Evolutionary conservation across 2,113 vertebrate genomes (phyloP).

Genomic region (Zingel zingel): DNA sequence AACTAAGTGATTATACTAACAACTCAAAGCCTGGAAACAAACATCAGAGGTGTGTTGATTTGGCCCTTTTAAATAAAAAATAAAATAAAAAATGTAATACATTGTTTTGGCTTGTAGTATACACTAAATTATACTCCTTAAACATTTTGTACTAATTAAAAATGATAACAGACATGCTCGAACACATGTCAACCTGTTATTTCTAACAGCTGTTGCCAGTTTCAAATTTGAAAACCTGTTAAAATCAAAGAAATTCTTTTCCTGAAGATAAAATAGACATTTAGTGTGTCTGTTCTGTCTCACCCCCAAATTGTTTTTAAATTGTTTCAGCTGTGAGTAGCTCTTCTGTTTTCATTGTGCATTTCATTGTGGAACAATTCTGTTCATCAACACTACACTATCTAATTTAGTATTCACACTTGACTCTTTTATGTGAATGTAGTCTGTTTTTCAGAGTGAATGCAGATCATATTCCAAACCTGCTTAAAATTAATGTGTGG

Average conservation of each 20-base stretch:
- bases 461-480: not conserved
- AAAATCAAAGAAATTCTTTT: not conserved
- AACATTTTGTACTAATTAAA: not conserved
- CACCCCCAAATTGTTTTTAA: not conserved
- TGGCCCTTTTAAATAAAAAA: not conserved
- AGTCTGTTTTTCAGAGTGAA: not conserved
- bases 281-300: not conserved
- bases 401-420: not conserved
- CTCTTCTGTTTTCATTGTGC: not conserved
- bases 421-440: not conserved
- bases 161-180: not conserved
- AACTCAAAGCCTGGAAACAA: slow-evolving; percentile 3
- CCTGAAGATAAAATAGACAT: not conserved
- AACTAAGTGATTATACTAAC: slow-evolving; percentile 17
- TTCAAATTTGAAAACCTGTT: not conserved
- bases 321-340: not conserved
- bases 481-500: not conserved
- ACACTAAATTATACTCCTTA: not conserved
- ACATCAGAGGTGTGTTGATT: not conserved
- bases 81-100: too few relatives aligned
- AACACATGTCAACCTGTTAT: not conserved
- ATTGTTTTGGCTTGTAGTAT: not conserved
- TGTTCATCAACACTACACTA: not conserved
- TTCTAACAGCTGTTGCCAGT: not conserved
- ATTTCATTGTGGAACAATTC: not conserved